Evolutionary conservation across 2,113 vertebrate genomes (phyloP).

Genomic region (Polyodon spathula): DNA sequence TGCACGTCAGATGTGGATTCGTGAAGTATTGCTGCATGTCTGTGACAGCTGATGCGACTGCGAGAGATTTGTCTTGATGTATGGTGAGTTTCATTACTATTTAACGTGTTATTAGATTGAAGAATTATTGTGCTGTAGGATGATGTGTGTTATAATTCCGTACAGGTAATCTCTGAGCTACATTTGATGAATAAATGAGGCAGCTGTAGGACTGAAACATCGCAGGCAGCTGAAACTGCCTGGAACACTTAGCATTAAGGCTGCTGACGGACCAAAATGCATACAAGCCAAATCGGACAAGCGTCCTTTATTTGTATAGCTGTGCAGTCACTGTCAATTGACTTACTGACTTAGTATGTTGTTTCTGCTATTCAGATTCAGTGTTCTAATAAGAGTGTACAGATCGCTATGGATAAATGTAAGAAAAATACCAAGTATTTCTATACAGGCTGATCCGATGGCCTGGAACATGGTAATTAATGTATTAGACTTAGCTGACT

Average conservation of each 20-base stretch:
- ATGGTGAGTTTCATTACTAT: constrained; percentile 12
- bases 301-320: background rate
- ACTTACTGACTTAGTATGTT: too few species aligned
- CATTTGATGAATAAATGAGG: constrained; percentile 7
- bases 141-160: constrained; percentile 15
- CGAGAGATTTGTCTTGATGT: constrained; percentile 11
- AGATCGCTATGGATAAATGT: too few species aligned
- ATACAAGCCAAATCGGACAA: background rate
- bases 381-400: too few species aligned
- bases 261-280: background rate
- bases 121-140: constrained; percentile 14
- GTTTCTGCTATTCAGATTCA: too few species aligned
- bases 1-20: background rate
- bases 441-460: too few species aligned
- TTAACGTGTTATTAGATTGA: constrained; percentile 17
- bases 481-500: too few species aligned
- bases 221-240: background rate
- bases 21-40: constrained; percentile 1
- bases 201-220: background rate
- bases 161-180: background rate
- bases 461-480: too few species aligned
- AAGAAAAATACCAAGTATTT: too few species aligned
- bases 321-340: too few species aligned
- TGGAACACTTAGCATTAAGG: background rate
- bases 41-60: background rate